Base-by-base conservation (phyloP, 2,888 invertebrate genomes). In the Drosophila prostipennis region DNA sequence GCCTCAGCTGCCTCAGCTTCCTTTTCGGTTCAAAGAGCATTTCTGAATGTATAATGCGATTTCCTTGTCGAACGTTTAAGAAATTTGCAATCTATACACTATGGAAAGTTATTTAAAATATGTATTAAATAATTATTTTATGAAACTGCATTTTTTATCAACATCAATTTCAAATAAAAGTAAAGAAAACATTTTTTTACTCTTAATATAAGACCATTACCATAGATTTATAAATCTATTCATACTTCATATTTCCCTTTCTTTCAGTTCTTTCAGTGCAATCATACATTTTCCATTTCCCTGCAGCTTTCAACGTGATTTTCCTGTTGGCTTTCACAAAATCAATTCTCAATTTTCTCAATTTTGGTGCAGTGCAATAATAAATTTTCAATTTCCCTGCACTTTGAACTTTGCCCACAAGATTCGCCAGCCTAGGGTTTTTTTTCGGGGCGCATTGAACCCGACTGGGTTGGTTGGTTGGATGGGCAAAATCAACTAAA, bases 301-400 rank as follows among this genome's bases (percentile, higher is more conserved):
- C 26, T 3, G 8, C n/a, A n/a, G n/a, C 8, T 26, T 26, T 4
- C n/a, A n/a, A 5, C 3, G 4, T 26, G 23, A n/a, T 45, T 26
- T 23, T 13, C 23, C 3, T 14, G 5, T 1, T 0, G 6, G 19
- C 43, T n/a, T n/a, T 8, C 26, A 14, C 26, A 4, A 0, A 7
- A n/a, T 6, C 6, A 29, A 0, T 16, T 11, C n/a, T 7, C 14
- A 23, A 26, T 8, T n/a, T 13, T 13, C 13, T 10, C 6, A 1
- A 3, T 29, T 55, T 40, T 11, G 19, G 8, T 6, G 19, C 39
- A 48, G 39, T 71, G 71, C 32, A 48, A 11, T 40, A 39, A 69
- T 65, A 69, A 34, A 65, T 69, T 55, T 69, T 55, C 37, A 69
- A 65, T 65, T 69, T 65, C 56, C 39, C 34, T 46, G 65, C 70